Percentiles rank a stretch among this genome's conserved stretches.
These are phyloP conservation scores for Azorinus chamasolen DNA, from an alignment of 2,888 invertebrate species.

Conservation along the genomic window DNA sequence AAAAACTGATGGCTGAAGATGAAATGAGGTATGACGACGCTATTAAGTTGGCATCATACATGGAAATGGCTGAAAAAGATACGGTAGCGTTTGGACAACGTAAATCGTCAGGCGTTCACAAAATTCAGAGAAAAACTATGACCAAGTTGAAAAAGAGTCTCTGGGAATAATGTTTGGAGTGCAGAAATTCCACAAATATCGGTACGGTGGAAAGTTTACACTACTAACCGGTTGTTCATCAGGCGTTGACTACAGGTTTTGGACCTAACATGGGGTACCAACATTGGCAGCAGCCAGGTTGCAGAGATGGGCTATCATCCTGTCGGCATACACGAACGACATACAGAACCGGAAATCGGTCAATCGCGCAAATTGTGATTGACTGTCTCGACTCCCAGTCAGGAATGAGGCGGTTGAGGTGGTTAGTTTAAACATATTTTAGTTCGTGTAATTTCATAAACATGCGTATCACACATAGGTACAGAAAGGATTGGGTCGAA, in stretches of 20 bases:
- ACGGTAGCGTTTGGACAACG: too few species aligned
- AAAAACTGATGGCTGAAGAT: too few species aligned
- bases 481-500: too few species aligned
- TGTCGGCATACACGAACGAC: slow-evolving; percentile 82
- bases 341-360: slow-evolving; percentile 77
- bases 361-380: slow-evolving; percentile 81
- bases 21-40: too few species aligned
- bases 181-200: slow-evolving; percentile 84
- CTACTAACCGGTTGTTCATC: slow-evolving; percentile 85
- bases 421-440: too few species aligned
- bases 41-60: too few species aligned
- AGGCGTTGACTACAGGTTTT: slow-evolving; percentile 84
- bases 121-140: slow-evolving; percentile 79
- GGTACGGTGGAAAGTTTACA: slow-evolving; percentile 86
- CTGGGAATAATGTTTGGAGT: slow-evolving; percentile 79
- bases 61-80: too few species aligned
- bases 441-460: too few species aligned
- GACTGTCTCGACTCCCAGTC: slow-evolving; percentile 77
- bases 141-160: slow-evolving; percentile 85
- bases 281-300: slow-evolving; percentile 75
- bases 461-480: too few species aligned
- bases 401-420: too few species aligned
- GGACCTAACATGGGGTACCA: too few species aligned
- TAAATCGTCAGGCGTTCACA: too few species aligned
- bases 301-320: slow-evolving; percentile 74